phyloP scores from a whole-genome alignment of 2,113 vertebrate genomes.

The Tapirus terrestris region DNA sequence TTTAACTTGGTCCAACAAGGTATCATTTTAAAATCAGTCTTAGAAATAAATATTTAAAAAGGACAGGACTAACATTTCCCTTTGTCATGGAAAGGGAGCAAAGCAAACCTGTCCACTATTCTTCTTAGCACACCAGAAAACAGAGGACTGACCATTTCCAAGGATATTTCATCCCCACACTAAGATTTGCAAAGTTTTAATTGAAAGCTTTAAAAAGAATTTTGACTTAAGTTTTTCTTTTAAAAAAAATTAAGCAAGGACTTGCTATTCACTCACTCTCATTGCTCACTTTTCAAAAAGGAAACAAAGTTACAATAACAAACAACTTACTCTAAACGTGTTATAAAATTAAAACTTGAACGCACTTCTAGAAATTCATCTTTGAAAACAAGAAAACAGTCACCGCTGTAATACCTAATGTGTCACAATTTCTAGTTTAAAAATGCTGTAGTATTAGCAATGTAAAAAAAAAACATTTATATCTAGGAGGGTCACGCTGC shows the following conservation, averaged over 20 bases:
- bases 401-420: neutral
- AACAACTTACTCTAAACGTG: neutral
- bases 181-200: slow-evolving; percentile 9
- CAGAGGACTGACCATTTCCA: neutral
- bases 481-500: neutral
- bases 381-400: slow-evolving; percentile 8
- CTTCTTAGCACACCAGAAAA: neutral
- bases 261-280: neutral
- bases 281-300: neutral
- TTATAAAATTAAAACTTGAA: neutral
- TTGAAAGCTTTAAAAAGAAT: neutral
- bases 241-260: neutral
- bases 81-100: neutral
- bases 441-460: neutral
- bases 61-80: neutral
- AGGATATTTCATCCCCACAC: neutral
- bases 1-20: neutral
- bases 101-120: neutral
- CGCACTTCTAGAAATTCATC: slow-evolving; percentile 6
- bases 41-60: neutral
- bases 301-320: neutral
- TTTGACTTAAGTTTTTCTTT: too few relatives aligned
- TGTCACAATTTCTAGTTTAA: neutral
- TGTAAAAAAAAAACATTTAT: neutral
- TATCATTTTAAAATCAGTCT: neutral